Conservation (phyloP, 2,797 vertebrate species). For the Oceanodroma leucorhoa region DNA sequence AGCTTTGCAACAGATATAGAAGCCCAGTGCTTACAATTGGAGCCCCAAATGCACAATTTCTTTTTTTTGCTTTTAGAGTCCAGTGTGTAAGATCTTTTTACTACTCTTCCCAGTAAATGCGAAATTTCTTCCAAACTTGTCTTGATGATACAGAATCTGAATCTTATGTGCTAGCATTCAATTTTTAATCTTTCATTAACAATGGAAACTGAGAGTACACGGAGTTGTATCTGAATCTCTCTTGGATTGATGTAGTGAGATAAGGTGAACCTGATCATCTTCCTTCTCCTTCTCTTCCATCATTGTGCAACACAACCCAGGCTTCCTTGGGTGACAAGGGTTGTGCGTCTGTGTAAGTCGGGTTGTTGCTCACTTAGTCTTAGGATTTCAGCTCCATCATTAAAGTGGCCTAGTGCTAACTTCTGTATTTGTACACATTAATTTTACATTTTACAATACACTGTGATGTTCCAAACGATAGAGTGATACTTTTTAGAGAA, state of each 20-base stretch:
- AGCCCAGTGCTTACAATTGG: neutral
- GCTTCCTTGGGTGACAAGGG: neutral
- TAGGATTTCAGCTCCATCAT: neutral
- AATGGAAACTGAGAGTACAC: neutral
- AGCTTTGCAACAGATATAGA: neutral
- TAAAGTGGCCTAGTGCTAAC: neutral
- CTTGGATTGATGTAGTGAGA: neutral
- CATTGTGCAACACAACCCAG: neutral
- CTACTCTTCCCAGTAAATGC: neutral
- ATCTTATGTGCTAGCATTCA: neutral
- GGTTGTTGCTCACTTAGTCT: neutral
- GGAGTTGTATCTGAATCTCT: neutral
- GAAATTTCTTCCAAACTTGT: neutral
- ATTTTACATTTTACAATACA: neutral
- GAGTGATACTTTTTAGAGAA: neutral
- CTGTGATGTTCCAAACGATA: neutral
- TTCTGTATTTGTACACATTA: neutral
- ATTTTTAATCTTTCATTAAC: neutral
- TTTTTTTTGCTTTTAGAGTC: neutral
- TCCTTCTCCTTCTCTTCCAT: neutral
- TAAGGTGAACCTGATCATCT: neutral
- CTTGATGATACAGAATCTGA: neutral
- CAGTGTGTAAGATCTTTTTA: neutral
- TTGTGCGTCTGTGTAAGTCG: accelerated
- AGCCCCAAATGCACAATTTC: neutral